These are phyloP conservation scores for Puntigrus tetrazona DNA, from an alignment of 2,113 vertebrate species.

Conservation along the genomic window DNA sequence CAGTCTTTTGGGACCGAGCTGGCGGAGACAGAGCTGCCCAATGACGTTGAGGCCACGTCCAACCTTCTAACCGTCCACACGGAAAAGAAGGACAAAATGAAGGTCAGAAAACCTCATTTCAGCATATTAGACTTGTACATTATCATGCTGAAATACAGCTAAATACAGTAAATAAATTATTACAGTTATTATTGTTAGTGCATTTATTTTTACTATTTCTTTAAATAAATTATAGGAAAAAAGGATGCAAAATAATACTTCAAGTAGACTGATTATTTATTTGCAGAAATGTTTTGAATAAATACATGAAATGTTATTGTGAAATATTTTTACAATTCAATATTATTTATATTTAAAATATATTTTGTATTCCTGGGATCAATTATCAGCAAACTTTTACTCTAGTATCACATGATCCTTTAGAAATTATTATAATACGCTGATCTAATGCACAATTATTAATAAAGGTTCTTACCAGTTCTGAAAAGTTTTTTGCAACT, in stretches of 20 bases:
- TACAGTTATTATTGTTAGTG: neutral
- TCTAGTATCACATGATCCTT: too few relatives aligned
- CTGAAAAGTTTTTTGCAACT: too few relatives aligned
- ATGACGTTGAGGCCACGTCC: constrained; percentile 86
- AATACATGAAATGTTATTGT: too few relatives aligned
- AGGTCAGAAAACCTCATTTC: constrained; percentile 73
- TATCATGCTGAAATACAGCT: neutral
- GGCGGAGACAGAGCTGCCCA: constrained; percentile 94
- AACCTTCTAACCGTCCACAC: constrained; percentile 83
- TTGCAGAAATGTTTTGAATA: too few relatives aligned
- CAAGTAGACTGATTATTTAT: neutral
- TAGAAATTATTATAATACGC: too few relatives aligned
- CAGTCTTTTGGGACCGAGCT: constrained; percentile 92
- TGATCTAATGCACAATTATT: too few relatives aligned
- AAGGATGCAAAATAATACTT: neutral
- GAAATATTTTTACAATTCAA: too few relatives aligned
- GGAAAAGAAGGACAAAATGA: constrained; percentile 86
- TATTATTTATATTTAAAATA: too few relatives aligned
- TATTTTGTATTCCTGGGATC: too few relatives aligned
- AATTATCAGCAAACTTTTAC: too few relatives aligned
- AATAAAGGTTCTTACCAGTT: too few relatives aligned
- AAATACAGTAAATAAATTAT: neutral
- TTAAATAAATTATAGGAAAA: neutral
- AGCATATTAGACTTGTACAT: neutral
- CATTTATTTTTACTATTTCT: neutral